Evolutionary conservation across 1,140 invertebrate genomes (phyloP), one percentile per base, ranked within the genome.

Genomic region (Zophobas morio): DNA sequence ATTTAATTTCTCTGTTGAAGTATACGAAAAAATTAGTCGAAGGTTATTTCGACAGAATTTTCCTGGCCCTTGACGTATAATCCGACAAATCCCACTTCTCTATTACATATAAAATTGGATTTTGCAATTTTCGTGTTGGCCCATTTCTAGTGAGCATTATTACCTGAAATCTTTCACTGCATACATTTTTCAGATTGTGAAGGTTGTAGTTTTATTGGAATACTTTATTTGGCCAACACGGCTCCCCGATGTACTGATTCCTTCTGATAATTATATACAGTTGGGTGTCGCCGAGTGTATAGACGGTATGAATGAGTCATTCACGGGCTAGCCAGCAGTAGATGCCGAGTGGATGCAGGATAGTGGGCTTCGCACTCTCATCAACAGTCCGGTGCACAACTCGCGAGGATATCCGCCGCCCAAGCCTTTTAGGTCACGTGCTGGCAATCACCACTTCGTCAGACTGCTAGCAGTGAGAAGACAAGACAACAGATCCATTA

Each of bases 341-440:
- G 57, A 63, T 63, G 32, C 46, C 70, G 70, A 47, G 75, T 70
- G 60, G 47, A 53, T 57, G 63, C 35, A 76, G 74, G 75, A 71
- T 72, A 70, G 75, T 77, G 74, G 57, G 66, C 49, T 70, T 70
- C 49, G 36, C 66, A 53, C 75, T 76, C 75, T 77, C 75, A 77
- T 77, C 75, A 77, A 70, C 75, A 77, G 75, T 77, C 75, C 75
- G 70, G 70, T 71, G 60, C 75, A 70, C 75, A 70, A 77, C 70
- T 77, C 51, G 63, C 66, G 75, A 77, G 75, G 75, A 77, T 77
- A 77, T 77, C 75, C 75, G 75, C 75, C 75, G 36, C 70, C 66
- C 51, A 57, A 37, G 51, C 53, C 66, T 47, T 72, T 53, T 57
- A 47, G 37, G 53, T 77, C 75, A 77, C 75, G 75, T 77, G 75